Evolutionary conservation across 2,113 vertebrate genomes (phyloP).

Genomic region (Eidolon helvum): DNA sequence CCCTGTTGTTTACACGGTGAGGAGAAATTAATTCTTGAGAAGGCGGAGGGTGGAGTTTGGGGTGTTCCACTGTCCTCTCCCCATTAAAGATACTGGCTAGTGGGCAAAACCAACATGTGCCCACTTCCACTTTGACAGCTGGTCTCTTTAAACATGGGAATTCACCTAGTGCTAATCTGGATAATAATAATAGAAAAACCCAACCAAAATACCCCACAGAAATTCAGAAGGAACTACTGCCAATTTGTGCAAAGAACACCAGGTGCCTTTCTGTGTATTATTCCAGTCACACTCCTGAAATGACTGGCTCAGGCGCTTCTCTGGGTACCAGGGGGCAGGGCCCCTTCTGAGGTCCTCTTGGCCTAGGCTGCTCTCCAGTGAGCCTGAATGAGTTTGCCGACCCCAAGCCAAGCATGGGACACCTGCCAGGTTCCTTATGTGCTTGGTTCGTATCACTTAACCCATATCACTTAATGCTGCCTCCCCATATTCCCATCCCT

Average conservation of each 20-base stretch:
- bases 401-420: not conserved
- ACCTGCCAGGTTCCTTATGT: not conserved
- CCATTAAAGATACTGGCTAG: not conserved
- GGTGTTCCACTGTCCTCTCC: not conserved
- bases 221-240: constrained; percentile 29
- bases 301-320: not conserved
- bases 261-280: not conserved
- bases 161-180: constrained; percentile 61
- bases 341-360: not conserved
- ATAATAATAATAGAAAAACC: constrained; percentile 21
- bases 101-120: not conserved
- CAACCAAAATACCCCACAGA: constrained; percentile 60
- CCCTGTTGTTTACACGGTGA: not conserved
- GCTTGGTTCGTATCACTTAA: not conserved
- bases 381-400: not conserved
- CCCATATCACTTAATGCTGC: not conserved
- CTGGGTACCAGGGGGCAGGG: not conserved
- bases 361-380: not conserved
- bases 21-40: not conserved
- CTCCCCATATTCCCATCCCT: not conserved
- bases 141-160: constrained; percentile 30
- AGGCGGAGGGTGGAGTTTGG: not conserved
- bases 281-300: not conserved
- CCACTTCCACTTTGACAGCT: constrained; percentile 52
- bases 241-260: not conserved